Evolutionary conservation across 2,888 invertebrate species (phyloP), one percentile per base, ranked within the genome.

Genomic region (Acrobasis repandana): DNA sequence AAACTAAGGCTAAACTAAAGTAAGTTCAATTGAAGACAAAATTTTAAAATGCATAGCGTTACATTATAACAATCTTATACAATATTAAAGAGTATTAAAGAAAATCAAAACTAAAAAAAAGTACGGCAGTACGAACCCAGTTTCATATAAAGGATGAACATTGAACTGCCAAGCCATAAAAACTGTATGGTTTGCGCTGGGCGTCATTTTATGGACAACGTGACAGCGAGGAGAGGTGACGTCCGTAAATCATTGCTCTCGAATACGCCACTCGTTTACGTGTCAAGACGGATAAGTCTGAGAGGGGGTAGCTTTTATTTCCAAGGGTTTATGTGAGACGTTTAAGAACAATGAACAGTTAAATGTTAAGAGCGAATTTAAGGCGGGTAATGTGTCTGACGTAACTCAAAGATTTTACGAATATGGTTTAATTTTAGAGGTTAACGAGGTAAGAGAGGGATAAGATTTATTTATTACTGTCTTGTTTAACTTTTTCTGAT

Each of bases 191-290:
- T 28, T 28, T 60, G 56, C 60, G 20, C 56, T 54, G 48, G 38
- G 61, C 63, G 68, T 64, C 65, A 69, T 65, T 65, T 28, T 67
- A 60, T 43, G 47, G 33, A 16, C 58, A 60, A 67, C 69, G 67
- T 67, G 69, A 67, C 66, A 63, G 61, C 63, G 58, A 58, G 54
- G 56, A 38, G 58, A 60, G 62, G 60, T 60, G 63, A 62, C 51
- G 59, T 47, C 54, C 63, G 65, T 62, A 57, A 67, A 64, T 67
- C 67, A 65, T 61, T 64, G 65, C 65, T 63, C 61, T 57, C 62
- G 56, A 52, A 56, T 36, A 56, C 43, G 43, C 43, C 47, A 36
- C 52, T 28, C 50, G 50, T 50, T 50, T 28, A 33, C 20, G 50
- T 50, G 50, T 50, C 50, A 20, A 50, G 28, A 10, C 50, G 50